Evolutionary conservation across 2,113 vertebrate genomes (phyloP), one percentile per base, ranked within the genome.

Genomic region (Carettochelys insculpta): DNA sequence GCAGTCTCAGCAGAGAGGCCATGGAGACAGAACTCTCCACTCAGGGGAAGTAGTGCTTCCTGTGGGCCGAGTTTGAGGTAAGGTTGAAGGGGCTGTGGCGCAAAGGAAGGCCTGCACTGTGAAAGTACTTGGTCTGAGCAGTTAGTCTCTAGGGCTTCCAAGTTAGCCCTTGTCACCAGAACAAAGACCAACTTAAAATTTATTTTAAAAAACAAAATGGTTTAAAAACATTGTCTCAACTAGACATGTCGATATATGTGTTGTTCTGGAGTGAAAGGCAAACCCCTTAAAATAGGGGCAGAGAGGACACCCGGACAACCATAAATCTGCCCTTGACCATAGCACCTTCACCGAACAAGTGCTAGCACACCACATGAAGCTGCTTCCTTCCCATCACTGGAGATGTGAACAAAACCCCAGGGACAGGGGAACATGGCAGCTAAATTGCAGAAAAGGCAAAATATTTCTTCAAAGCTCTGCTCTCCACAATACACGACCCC

Each of bases 271-370:
- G 86, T 89, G 86, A 90, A 73, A 41, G 80, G 83, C 90, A 93
- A 90, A 71, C 79, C 83, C 90, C 88, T 86, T 92, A 94, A 95
- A 96, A 56, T 58, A 82, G 83, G 79, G 91, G 65, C 82, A 94
- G 53, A 92, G 29, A 81, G 86, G 75, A 71, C 76, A 77, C 85
- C 51, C 24, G 82, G 41, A 89, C 90, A 92, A 86, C 82, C 81
- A 82, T 80, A 76, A 17, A 51, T 19, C 78, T 5, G 45, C 65
- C 92, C 77, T 80, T 87, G 14, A 38, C 90, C 3, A 6, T 41
- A 88, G 94, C 50, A 85, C 90, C 19, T 27, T 90, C 41, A 31
- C 10, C 22, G 43, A 24, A 82, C 52, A 47, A n/a, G 31, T 92
- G 56, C 84, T 5, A 53, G 45, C 93, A 78, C 29, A 94, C 41